Conservation (phyloP, 1,140 invertebrate species). For the Aricia agestis region DNA sequence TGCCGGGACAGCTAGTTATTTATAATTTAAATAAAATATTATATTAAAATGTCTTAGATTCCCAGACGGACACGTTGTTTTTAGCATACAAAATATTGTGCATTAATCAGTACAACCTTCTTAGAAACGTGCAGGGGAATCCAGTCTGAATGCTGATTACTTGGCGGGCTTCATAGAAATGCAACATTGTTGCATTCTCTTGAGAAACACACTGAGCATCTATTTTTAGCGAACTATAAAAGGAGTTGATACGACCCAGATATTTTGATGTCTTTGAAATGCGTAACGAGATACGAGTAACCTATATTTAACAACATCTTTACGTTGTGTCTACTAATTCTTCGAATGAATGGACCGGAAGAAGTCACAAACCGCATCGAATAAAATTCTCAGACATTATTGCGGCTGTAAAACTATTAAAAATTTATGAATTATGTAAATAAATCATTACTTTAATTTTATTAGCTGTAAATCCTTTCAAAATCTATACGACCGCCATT, state of each 20-base stretch:
- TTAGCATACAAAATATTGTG: neutral
- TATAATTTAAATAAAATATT: too few species aligned
- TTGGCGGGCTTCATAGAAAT: neutral
- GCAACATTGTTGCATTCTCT: conserved; percentile 4
- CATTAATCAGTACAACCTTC: conserved; percentile 5
- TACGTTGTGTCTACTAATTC: neutral
- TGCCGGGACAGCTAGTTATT: too few species aligned
- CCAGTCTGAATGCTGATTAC: conserved; percentile 7
- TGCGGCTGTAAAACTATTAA: conserved; percentile 12
- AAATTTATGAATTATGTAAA: conserved; percentile 17
- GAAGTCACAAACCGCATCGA: neutral
- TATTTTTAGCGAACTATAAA: conserved; percentile 14
- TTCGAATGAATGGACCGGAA: neutral
- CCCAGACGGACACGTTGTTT: neutral
- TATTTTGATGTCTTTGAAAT: neutral
- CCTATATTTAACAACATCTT: too few species aligned
- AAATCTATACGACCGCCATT: conserved; percentile 20
- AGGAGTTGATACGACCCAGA: conserved; percentile 5
- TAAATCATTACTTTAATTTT: conserved; percentile 20
- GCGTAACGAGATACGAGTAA: neutral
- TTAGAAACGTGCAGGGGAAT: neutral
- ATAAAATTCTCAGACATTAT: conserved; percentile 2
- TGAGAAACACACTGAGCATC: neutral
- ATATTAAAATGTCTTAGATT: neutral
- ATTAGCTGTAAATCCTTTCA: conserved; percentile 17